Evolutionary conservation across 2,113 vertebrate genomes (phyloP).

Genomic region (Myodes glareolus): DNA sequence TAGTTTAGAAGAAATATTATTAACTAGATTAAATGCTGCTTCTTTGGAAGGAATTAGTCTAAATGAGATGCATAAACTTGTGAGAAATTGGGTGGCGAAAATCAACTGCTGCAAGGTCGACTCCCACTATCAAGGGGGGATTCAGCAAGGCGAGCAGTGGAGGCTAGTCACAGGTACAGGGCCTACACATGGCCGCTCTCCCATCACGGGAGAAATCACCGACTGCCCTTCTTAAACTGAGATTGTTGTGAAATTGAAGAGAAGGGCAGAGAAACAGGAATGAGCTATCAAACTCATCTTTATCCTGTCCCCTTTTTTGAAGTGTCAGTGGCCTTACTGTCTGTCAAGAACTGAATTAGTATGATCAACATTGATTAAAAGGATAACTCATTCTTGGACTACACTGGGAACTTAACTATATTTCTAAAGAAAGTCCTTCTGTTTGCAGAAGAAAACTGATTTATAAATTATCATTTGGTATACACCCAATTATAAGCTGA

Average conservation of each 20-base stretch:
- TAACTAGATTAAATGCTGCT: not conserved
- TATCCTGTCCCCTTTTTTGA: not conserved
- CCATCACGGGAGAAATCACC: not conserved
- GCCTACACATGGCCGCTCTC: not conserved
- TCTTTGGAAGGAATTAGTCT: not conserved
- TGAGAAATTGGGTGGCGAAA: not conserved
- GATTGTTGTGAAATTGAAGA: not conserved
- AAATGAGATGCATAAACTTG: not conserved
- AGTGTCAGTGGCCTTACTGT: not conserved
- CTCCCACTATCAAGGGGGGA: not conserved
- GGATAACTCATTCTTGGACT: not conserved
- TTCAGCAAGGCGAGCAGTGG: not conserved
- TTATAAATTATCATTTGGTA: not conserved
- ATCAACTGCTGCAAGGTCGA: rapidly evolving
- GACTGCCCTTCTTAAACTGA: not conserved
- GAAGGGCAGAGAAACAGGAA: not conserved
- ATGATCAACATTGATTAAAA: slow-evolving; percentile 24
- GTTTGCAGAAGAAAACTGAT: not conserved
- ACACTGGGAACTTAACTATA: slow-evolving; percentile 11
- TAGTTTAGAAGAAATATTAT: not conserved
- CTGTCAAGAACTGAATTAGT: not conserved
- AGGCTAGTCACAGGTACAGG: not conserved
- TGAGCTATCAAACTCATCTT: not conserved
- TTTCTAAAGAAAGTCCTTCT: not conserved
- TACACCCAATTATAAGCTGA: not conserved